These are phyloP conservation scores for Prunella fulvescens DNA, from an alignment of 2,113 vertebrate genomes.

Conservation along the genomic window DNA sequence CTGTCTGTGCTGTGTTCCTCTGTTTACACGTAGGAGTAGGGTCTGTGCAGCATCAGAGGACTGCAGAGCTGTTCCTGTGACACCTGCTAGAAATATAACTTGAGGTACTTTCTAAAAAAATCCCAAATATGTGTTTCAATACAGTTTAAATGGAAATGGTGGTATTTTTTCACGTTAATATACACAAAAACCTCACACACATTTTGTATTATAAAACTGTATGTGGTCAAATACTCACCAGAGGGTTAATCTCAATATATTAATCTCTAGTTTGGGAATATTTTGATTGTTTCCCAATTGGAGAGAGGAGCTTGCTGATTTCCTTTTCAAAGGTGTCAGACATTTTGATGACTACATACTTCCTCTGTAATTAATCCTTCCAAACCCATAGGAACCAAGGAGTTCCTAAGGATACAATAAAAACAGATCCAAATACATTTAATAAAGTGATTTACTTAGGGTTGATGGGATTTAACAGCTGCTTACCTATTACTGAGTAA, in stretches of 20 bases:
- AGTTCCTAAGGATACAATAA: conserved; percentile 25
- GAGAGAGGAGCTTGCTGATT: not conserved
- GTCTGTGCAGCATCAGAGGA: not conserved
- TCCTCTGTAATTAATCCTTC: conserved; percentile 22
- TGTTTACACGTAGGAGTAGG: not conserved
- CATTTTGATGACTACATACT: conserved; percentile 1
- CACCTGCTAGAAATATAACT: not conserved
- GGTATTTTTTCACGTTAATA: not conserved
- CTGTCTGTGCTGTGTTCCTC: not conserved
- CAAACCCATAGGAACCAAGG: not conserved
- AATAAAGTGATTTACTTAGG: conserved; percentile 49
- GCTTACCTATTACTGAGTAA: conserved; percentile 52
- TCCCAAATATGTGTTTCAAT: not conserved
- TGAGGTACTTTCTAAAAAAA: not conserved
- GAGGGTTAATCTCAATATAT: not conserved
- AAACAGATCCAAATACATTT: conserved; percentile 28
- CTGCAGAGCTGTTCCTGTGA: not conserved
- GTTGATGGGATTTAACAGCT: conserved; percentile 53
- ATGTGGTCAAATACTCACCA: not conserved
- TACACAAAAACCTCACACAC: not conserved
- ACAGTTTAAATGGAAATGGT: not conserved
- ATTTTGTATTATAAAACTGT: not conserved
- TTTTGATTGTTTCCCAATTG: not conserved
- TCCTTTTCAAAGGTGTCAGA: not conserved
- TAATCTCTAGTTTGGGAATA: conserved; percentile 11